Base-by-base conservation (phyloP, 2,888 invertebrate genomes). In the Volucella zonaria region DNA sequence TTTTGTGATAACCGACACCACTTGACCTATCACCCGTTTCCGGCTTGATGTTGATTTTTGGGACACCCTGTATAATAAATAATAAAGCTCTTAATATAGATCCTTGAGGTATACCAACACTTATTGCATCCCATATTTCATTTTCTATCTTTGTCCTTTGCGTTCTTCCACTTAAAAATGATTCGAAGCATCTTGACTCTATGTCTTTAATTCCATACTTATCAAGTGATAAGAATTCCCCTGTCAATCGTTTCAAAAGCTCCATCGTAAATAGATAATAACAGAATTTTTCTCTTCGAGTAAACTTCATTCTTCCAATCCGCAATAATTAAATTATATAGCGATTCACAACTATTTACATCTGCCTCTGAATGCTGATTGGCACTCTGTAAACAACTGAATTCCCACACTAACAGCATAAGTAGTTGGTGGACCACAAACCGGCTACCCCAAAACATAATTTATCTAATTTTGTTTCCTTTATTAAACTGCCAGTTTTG, bases 241-340 rank as follows among this genome's bases (percentile, higher is more conserved):
- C 52, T 62, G 23, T 74, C 38, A 8, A 74, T 23, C 3, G 73
- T 62, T 61, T 61, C 52, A 14, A 73, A 73, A 9, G 73, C 61
- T 61, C 66, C 66, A 6, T 54, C 23, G 11, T 3, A 66, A 42
- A 14, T 18, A 23, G 8, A 59, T 42, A 15, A 71, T 51, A 15
- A 59, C 23, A 10, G 70, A 3, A 18, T 18, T 18, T 18, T 18
- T 18, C 15, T 47, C 8, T 11, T 52, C 2, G 23, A 8, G 2
- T 62, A 10, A 10, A 47, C 14, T 38, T 31, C 1, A 8, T 15
- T 45, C 38, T 56, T 68, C 67, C 47, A 68, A 8, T 67, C 43
- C n/a, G 38, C 66, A 14, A 67, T 12, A 12, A 54, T 14, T 2
- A 54, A n/a, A 1, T 43, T 67, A 3, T 54, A 2, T 18, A 54